Conservation (phyloP, 2,888 invertebrate genomes). For the Trachelus tabidus region DNA sequence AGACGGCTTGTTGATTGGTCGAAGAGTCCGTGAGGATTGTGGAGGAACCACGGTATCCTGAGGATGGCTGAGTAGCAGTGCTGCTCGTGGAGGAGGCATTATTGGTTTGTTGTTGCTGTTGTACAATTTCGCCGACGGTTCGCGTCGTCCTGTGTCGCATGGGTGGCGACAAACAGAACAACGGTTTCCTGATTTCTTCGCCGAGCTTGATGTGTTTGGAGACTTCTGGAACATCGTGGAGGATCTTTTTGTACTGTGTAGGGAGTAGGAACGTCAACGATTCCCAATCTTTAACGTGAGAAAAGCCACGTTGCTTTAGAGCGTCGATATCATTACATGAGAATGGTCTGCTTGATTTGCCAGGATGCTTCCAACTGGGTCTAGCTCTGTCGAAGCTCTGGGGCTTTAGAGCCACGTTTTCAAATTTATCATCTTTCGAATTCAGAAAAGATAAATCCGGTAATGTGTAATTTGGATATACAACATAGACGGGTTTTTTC, state of each 20-base stretch:
- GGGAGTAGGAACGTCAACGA: conserved; percentile 90
- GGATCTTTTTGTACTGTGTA: conserved; percentile 81
- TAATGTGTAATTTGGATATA: conserved; percentile 91
- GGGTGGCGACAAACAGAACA: conserved; percentile 71
- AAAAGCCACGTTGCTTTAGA: conserved; percentile 82
- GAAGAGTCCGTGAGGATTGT: conserved; percentile 82
- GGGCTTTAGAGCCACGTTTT: conserved; percentile 81
- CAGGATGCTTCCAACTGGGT: conserved; percentile 62
- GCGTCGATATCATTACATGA: conserved; percentile 86
- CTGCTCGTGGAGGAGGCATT: conserved; percentile 76
- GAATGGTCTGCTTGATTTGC: conserved; percentile 72
- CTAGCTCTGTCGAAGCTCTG: conserved; percentile 69
- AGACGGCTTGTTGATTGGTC: conserved; percentile 75
- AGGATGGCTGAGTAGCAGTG: conserved; percentile 84
- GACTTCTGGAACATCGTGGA: conserved; percentile 84
- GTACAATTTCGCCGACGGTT: conserved; percentile 70
- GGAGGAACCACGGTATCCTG: conserved; percentile 88
- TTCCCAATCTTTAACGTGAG: conserved; percentile 93
- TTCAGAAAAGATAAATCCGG: conserved; percentile 87
- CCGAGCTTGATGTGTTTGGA: conserved; percentile 73
- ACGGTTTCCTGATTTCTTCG: conserved; percentile 69
- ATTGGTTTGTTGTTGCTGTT: conserved; percentile 66
- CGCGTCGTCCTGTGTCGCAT: conserved; percentile 68
- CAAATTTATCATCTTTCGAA: conserved; percentile 60
- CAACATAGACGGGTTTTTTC: conserved; percentile 84